These are phyloP conservation scores for Augochlorella aurata DNA, from an alignment of 2,888 invertebrate species.

Conservation along the genomic window DNA sequence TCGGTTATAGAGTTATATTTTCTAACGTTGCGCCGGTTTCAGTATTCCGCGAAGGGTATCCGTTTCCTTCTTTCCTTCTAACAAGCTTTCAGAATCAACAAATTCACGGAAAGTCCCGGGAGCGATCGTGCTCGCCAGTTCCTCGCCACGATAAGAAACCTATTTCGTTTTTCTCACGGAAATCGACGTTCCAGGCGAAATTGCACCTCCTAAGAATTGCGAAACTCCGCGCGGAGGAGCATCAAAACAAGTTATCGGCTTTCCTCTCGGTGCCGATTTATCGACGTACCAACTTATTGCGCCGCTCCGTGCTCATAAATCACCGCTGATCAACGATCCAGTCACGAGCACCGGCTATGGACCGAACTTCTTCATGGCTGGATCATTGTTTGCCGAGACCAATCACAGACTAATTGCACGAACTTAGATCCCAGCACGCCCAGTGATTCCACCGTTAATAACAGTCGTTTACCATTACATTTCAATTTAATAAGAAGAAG, in stretches of 20 bases:
- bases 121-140: slow-evolving; percentile 19
- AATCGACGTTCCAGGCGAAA: slow-evolving; percentile 43
- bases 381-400: slow-evolving; percentile 50
- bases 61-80: slow-evolving; percentile 16
- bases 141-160: slow-evolving; percentile 31
- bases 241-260: slow-evolving; percentile 67
- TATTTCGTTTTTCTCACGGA: slow-evolving; percentile 45
- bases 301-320: slow-evolving; percentile 60
- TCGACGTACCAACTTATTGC: slow-evolving; percentile 65
- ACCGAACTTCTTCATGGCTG: slow-evolving; percentile 35
- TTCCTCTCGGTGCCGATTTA: slow-evolving; percentile 61
- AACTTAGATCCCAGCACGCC: slow-evolving; percentile 14
- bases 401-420: neutral
- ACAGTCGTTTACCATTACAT: neutral
- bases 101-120: slow-evolving; percentile 35
- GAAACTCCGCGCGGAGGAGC: slow-evolving; percentile 44
- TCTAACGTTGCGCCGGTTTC: neutral
- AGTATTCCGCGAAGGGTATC: neutral
- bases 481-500: neutral
- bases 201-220: slow-evolving; percentile 47
- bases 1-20: neutral
- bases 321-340: slow-evolving; percentile 53
- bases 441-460: neutral
- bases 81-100: slow-evolving; percentile 35
- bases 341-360: slow-evolving; percentile 35